Conservation (phyloP, 1,140 invertebrate genomes). For the Phenacoccus solenopsis region DNA sequence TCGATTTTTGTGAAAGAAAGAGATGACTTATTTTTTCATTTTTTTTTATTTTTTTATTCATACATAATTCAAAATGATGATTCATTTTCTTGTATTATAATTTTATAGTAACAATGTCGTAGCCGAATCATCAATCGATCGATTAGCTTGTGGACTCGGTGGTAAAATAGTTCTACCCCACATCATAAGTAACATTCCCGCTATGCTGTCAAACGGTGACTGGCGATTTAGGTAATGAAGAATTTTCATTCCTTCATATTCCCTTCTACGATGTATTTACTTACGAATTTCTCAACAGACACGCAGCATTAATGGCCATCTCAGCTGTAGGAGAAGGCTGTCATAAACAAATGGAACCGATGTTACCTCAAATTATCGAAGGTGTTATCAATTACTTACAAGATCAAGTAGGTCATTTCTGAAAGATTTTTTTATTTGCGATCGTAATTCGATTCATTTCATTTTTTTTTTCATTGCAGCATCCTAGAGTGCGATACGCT, state of each 20-base stretch:
- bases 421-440: slow-evolving; percentile 18
- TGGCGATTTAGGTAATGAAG: slow-evolving; percentile 54
- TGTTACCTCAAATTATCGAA: slow-evolving; percentile 80
- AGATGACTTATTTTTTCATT: too few species aligned
- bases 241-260: neutral
- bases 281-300: slow-evolving; percentile 38
- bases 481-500: slow-evolving; percentile 88
- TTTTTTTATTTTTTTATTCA: too few species aligned
- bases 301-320: slow-evolving; percentile 96
- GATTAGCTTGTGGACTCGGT: slow-evolving; percentile 87
- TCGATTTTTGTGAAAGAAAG: too few species aligned
- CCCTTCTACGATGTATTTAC: neutral
- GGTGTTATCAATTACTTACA: slow-evolving; percentile 76
- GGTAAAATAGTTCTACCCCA: slow-evolving; percentile 89
- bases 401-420: slow-evolving; percentile 53
- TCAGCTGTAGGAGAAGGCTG: slow-evolving; percentile 97
- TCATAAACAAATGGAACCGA: slow-evolving; percentile 92
- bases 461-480: slow-evolving; percentile 39
- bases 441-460: too few species aligned
- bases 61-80: neutral
- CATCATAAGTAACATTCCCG: slow-evolving; percentile 70
- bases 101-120: slow-evolving; percentile 72
- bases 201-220: slow-evolving; percentile 70
- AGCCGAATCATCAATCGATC: slow-evolving; percentile 90
- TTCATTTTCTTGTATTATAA: neutral